Base-by-base conservation (phyloP, 1,140 invertebrate species). In the Lepidurus packardi region DNA sequence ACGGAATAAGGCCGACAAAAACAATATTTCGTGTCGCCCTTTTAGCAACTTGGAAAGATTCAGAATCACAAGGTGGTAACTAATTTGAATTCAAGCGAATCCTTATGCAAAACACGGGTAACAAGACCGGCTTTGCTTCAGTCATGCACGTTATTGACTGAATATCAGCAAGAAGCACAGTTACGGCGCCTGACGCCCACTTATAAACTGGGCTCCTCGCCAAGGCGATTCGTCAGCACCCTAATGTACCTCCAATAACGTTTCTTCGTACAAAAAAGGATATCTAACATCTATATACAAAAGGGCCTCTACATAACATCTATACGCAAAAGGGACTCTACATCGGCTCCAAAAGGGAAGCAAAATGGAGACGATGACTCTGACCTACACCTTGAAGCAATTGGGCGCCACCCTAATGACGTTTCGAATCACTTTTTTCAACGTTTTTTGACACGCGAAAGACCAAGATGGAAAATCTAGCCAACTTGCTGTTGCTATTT, bases 311-410 rank as follows among this genome's bases (percentile, higher is more conserved):
- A 34, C 34, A 3, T 34, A 21, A n/a, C 16, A 65, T 21, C 53
- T 34, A 34, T 3, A 34, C 2, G 4, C 34, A 34, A 34, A 34
- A 34, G 34, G 34, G 34, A 2, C 34, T 34, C 34, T 34, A 34
- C 34, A 3, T 34, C 3, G 34, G 21, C 5, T n/a, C 16, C 4
- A 16, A 16, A 16, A 65, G n/a, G 47, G 47, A 65, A 65, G 10
- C 1, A 16, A 65, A 65, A 65, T 3, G 8, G 21, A n/a, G 53
- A 13, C 21, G 53, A 65, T 65, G 53, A 65, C 53, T 65, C 53
- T 65, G 53, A 65, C 53, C 53, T 65, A 65, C 53, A 65, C 53
- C 53, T 65, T 65, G 53, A 65, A 65, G 53, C 53, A 65, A 65
- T 65, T 65, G 53, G 53, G 13, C 53, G 53, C 16, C 53, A 65